phyloP scores from a whole-genome alignment of 2,797 vertebrate species.

The Chiloscyllium punctatum region DNA sequence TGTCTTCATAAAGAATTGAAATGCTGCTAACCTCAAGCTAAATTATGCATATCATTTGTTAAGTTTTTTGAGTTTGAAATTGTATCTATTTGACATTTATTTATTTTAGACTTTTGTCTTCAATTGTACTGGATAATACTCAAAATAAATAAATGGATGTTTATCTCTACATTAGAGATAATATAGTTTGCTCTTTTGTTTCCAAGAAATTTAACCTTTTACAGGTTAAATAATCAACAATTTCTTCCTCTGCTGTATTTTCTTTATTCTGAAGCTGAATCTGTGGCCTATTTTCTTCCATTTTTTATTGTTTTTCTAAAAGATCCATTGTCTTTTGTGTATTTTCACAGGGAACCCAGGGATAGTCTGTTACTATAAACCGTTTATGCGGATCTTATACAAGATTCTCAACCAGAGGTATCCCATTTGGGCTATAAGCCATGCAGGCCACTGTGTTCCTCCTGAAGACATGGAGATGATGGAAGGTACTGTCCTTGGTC shows the following conservation, averaged over 20 bases:
- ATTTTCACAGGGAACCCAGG: slow-evolving; percentile 83
- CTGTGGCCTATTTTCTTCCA: neutral
- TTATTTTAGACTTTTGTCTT: slow-evolving; percentile 11
- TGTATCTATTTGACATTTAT: slow-evolving; percentile 15
- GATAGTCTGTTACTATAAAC: slow-evolving; percentile 74
- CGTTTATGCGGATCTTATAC: slow-evolving; percentile 77
- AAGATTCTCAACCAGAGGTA: slow-evolving; percentile 57
- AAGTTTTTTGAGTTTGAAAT: neutral
- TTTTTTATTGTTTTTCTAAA: neutral
- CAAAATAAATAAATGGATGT: slow-evolving; percentile 36
- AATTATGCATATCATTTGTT: neutral
- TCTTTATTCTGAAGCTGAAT: slow-evolving; percentile 19
- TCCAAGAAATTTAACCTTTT: slow-evolving; percentile 37
- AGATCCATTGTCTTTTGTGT: neutral
- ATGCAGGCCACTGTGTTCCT: slow-evolving; percentile 77
- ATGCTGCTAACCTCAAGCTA: neutral
- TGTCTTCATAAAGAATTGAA: neutral
- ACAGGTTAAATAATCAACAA: slow-evolving; percentile 31
- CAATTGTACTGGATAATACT: slow-evolving; percentile 38
- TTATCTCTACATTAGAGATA: slow-evolving; percentile 34
- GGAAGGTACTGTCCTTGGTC: slow-evolving; percentile 60
- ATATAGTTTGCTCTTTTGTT: slow-evolving; percentile 26
- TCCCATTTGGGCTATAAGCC: slow-evolving; percentile 85
- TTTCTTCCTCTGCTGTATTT: slow-evolving; percentile 33
- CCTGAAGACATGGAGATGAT: slow-evolving; percentile 75